Evolutionary conservation across 2,888 invertebrate genomes (phyloP).

Genomic region (Cephus pulcher): DNA sequence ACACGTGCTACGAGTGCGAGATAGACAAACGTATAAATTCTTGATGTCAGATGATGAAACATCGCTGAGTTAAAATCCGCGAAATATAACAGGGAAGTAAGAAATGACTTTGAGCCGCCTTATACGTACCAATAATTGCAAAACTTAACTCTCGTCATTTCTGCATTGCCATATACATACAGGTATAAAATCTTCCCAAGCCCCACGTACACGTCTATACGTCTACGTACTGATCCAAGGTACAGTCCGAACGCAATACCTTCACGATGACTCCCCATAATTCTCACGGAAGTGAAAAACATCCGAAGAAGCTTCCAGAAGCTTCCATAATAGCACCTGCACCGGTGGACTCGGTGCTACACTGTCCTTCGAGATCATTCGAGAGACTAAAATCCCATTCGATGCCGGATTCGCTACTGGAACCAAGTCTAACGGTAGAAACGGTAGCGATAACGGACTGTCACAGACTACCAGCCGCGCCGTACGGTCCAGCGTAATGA

Average conservation of each 20-base stretch:
- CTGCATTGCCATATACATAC: neutral
- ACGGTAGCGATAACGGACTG: neutral
- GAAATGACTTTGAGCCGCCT: slow-evolving; percentile 18
- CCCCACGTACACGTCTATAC: slow-evolving; percentile 25
- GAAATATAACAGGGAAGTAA: slow-evolving; percentile 24
- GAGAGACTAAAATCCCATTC: neutral
- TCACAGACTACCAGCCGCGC: neutral
- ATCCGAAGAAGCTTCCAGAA: neutral
- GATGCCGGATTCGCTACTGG: neutral
- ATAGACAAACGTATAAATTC: neutral
- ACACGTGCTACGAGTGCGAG: neutral
- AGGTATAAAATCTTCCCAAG: slow-evolving; percentile 27
- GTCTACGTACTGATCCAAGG: neutral
- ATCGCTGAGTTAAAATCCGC: neutral
- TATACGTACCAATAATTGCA: slow-evolving; percentile 34
- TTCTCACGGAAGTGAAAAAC: slow-evolving; percentile 55
- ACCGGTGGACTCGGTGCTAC: neutral
- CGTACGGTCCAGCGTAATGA: neutral
- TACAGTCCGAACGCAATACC: slow-evolving; percentile 26
- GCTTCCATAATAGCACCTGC: neutral
- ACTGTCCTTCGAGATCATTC: neutral
- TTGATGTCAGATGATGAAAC: neutral
- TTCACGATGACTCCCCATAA: slow-evolving; percentile 46
- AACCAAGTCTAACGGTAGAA: neutral
- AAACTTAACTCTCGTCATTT: slow-evolving; percentile 22